phyloP scores from a whole-genome alignment of 1,140 invertebrate species.

The Aphelinus certus region DNA sequence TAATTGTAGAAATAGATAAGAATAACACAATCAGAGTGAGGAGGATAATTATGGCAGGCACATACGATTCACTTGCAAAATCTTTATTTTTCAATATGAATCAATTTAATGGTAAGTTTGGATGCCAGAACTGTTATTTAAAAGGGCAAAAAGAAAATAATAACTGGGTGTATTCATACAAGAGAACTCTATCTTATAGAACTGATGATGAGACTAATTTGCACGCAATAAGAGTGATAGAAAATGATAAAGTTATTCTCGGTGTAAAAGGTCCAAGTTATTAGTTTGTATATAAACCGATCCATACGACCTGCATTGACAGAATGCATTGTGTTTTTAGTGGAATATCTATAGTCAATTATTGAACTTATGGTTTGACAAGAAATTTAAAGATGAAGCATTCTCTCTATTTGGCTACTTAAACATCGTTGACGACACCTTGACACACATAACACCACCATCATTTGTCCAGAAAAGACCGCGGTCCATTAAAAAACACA shows the following conservation, averaged over 20 bases:
- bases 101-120: too few relatives aligned
- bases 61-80: not conserved
- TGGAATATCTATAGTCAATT: not conserved
- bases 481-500: constrained; percentile 40
- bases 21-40: not conserved
- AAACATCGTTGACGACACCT: constrained; percentile 20
- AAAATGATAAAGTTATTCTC: too few relatives aligned
- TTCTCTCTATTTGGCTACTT: constrained; percentile 14
- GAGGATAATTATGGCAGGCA: not conserved
- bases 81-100: too few relatives aligned
- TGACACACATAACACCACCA: constrained; percentile 34
- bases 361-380: constrained; percentile 12
- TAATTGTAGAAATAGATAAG: not conserved
- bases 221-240: not conserved
- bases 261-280: too few relatives aligned
- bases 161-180: constrained; percentile 3
- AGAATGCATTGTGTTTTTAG: not conserved
- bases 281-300: too few relatives aligned
- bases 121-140: too few relatives aligned
- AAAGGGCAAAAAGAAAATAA: not conserved
- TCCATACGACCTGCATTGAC: too few relatives aligned
- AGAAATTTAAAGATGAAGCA: constrained; percentile 5
- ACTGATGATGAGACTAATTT: not conserved
- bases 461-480: constrained; percentile 30
- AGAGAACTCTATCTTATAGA: not conserved